Evolutionary conservation across 2,888 invertebrate species (phyloP), one percentile per base, ranked within the genome.

Genomic region (Deladenus siricidicola): DNA sequence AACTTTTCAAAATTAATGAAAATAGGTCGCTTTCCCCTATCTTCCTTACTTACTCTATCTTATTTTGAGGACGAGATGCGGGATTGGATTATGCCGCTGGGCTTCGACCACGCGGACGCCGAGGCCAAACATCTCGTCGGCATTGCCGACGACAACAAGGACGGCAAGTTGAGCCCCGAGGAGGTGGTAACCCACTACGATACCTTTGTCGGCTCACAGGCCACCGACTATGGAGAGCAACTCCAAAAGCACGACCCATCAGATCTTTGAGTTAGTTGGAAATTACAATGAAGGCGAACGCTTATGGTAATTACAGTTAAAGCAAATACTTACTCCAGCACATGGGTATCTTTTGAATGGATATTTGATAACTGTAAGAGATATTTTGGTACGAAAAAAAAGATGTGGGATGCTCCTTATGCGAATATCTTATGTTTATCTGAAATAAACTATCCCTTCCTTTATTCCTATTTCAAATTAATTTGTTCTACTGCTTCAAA

Each of bases 191-290:
- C 88, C 58, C 94, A 96, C 80, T 94, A 94, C 80, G 96, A 98
- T 81, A 83, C 94, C 10, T 98, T 68, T 81, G 96, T 96, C 3
- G 96, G 96, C 42, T 94, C 94, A 0, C 96, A 98, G 80, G 96
- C 93, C 1, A 98, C 96, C 0, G 96, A 98, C 83, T 98, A 94
- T 80, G 96, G 98, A 0, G 93, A 96, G 80, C 93, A 93, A 4
- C 83, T 98, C 19, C 86, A 87, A 1, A 85, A 90, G 70, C 98
- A 98, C 78, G 96, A 96, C 79, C 79, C 79, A 48, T 65, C 76
- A 45, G 79, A 79, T 61, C 73, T 78, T 59, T 79, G 70, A 72
- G n/a, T n/a, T n/a, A n/a, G n/a, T n/a, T n/a, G n/a, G n/a, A n/a
- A n/a, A n/a, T n/a, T n/a, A n/a, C n/a, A n/a, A n/a, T n/a, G n/a